Percentiles rank a stretch among this genome's conserved stretches.
phyloP scores from a whole-genome alignment of 2,888 invertebrate species.

The Cephus rjabovi region DNA sequence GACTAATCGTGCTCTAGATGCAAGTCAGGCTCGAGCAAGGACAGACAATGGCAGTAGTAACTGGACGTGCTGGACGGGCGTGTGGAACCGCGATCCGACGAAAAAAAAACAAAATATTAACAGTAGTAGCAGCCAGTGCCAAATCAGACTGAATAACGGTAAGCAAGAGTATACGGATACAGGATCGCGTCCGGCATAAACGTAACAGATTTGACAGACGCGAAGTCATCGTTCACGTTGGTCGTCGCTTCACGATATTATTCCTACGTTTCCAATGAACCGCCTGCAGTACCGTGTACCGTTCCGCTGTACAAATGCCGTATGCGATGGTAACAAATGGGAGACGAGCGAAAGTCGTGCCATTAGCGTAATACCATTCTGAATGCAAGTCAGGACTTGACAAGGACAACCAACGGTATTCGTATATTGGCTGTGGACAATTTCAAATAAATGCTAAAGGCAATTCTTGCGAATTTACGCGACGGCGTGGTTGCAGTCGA shows the following conservation, averaged over 20 bases:
- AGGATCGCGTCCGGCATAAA: neutral
- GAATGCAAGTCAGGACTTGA: neutral
- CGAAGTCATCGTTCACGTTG: neutral
- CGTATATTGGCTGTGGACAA: neutral
- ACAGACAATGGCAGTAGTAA: neutral
- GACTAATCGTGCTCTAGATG: neutral
- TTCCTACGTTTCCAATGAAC: neutral
- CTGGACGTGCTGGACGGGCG: neutral
- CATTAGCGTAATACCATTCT: neutral
- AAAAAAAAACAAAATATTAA: neutral
- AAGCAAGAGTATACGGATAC: neutral
- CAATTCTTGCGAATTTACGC: neutral
- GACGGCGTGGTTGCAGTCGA: neutral
- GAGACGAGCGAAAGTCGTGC: neutral
- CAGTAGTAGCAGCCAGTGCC: neutral
- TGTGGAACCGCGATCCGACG: neutral
- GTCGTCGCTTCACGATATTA: neutral
- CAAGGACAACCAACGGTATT: neutral
- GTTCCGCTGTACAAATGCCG: neutral
- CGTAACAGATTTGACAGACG: neutral
- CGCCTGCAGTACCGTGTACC: neutral
- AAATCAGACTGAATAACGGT: neutral
- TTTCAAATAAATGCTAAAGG: neutral
- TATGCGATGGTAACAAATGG: no score
- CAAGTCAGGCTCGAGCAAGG: neutral